Base-by-base conservation (phyloP, 2,113 vertebrate genomes). In the Barbus barbus region DNA sequence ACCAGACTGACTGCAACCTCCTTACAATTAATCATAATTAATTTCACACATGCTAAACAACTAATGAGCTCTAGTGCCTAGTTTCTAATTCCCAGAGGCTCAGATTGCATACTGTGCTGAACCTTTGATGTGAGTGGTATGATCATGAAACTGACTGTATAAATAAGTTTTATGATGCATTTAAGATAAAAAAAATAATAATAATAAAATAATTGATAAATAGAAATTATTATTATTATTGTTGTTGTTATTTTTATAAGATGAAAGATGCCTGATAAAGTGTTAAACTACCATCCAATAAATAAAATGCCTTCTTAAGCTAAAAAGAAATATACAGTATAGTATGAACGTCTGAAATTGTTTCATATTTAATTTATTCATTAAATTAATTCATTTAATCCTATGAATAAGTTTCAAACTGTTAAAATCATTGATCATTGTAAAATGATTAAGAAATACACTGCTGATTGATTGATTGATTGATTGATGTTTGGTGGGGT, bases 1-100 rank as follows among this genome's bases (percentile, higher is more conserved):
- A 87, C 41, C 75, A 51, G 36, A 83, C 82, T 41, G 84, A 81
- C 83, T 67, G 81, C 78, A 85, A 67, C n/a, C 67, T 33, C 28
- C 65, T 69, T 85, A 82, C 65, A 84, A 71, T 48, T 82, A 92
- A 93, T 92, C 92, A 90, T 87, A 89, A 93, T 92, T 91, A 92
- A 92, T 93, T 92, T 91, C 89, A 83, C 41, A 87, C 85, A 73
- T 78, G 89, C 71, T 84, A 89, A 82, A 89, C 89, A 81, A 86
- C 89, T 84, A 83, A 91, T 89, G 90, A 92, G 90, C 89, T 61
- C 90, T 89, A 87, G 86, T 88, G 88, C 87, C 87, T 85, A 60
- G 75, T 46, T 67, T 63, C 36, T 3, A 67, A 65, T n/a, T 67
- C 78, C 41, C 78, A 81, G 33, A 33, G 78, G 78, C 24, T 18